Evolutionary conservation across 2,113 vertebrate species (phyloP), one percentile per base, ranked within the genome.

Genomic region (Boleophthalmus pectinirostris): DNA sequence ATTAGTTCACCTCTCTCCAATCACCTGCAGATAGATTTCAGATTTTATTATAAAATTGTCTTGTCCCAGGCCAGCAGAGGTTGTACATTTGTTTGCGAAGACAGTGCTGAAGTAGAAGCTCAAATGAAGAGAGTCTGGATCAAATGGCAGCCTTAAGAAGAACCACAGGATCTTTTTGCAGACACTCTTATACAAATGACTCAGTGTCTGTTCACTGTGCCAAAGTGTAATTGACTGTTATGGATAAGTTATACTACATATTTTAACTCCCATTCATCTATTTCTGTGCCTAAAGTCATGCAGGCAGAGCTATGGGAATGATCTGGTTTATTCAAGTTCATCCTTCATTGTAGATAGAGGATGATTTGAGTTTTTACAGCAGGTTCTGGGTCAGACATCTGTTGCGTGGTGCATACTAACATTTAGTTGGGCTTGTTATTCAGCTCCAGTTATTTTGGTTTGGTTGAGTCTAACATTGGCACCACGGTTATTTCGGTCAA

Each of bases 141-240:
- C 67, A 87, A 92, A 93, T 90, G 54, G 85, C 70, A 88, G 89
- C 87, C 84, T 90, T 89, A 67, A 75, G 89, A 89, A 90, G 84
- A 92, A 90, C 91, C 91, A 86, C 90, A 89, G 70, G 75, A 87
- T 91, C 82, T 88, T 89, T 91, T 87, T 90, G 85, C 81, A 90
- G 90, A 90, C 84, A 80, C 74, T 75, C 85, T 61, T 83, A 86
- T 82, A 85, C 85, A 90, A 88, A 88, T 87, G 85, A 90, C 84
- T 91, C 89, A 81, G 77, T 81, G 83, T 84, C 86, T 87, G 78
- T 82, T 72, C 84, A 47, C 68, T 66, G 78, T 74, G 77, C 84
- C 84, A 85, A 68, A 75, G 82, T 87, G 85, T 87, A 90, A 92
- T 90, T 92, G 85, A 85, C 23, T 65, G 81, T 82, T 90, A 80